phyloP scores from a whole-genome alignment of 1,140 invertebrate genomes.

The Halictus rubicundus region DNA sequence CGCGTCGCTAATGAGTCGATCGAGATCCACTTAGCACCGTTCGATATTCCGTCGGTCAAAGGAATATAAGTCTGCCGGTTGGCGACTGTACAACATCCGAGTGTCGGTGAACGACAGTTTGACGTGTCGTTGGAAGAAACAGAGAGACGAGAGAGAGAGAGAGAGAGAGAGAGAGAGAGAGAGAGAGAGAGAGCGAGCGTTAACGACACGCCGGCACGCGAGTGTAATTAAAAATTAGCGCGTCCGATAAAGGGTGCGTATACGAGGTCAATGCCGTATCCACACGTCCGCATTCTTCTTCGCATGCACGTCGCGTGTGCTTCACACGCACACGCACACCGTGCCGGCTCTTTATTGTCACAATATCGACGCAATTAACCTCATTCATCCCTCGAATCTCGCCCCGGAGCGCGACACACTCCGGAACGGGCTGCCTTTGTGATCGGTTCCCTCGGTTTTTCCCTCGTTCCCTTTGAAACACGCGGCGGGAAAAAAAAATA shows the following conservation, averaged over 20 bases:
- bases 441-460: background rate
- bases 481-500: background rate
- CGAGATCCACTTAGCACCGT: background rate
- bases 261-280: conserved; percentile 28
- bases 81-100: background rate
- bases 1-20: background rate
- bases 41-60: background rate
- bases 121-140: background rate
- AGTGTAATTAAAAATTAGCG: conserved; percentile 72
- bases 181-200: background rate
- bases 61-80: background rate
- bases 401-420: background rate
- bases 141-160: too few relatives aligned
- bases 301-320: background rate
- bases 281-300: background rate
- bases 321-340: background rate
- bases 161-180: too few relatives aligned
- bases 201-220: conserved; percentile 59
- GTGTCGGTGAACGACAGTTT: background rate
- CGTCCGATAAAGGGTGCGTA: conserved; percentile 49
- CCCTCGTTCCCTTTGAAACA: background rate
- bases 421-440: background rate
- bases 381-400: conserved; percentile 35
- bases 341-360: conserved; percentile 17
- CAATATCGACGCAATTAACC: conserved; percentile 45